phyloP scores from a whole-genome alignment of 2,797 vertebrate genomes.

The Danio albolineatus region DNA sequence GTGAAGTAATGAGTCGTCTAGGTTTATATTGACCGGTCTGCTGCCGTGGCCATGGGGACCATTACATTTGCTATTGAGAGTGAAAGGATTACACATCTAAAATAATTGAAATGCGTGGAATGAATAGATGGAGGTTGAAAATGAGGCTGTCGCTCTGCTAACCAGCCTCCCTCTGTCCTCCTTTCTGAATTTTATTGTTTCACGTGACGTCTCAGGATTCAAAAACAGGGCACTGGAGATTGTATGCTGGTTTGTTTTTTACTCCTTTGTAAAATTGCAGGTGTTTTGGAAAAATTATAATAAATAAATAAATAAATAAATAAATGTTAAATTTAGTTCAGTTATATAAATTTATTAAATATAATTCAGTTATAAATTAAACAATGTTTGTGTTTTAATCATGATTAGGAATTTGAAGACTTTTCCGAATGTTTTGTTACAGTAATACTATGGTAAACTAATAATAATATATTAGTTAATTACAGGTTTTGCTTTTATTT shows the following conservation, averaged over 20 bases:
- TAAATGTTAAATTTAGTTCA: too few relatives aligned
- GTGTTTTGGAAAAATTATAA: slow-evolving; percentile 18
- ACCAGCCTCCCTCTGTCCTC: slow-evolving; percentile 7
- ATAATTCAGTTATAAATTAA: too few relatives aligned
- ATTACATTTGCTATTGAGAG: slow-evolving; percentile 85
- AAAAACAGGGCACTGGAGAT: neutral
- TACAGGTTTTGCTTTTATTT: too few relatives aligned
- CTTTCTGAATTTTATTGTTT: slow-evolving; percentile 43
- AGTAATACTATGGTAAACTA: too few relatives aligned
- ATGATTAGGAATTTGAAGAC: too few relatives aligned
- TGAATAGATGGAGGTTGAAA: slow-evolving; percentile 80
- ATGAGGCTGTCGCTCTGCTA: slow-evolving; percentile 59
- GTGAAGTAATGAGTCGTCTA: slow-evolving; percentile 86
- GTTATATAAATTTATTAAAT: too few relatives aligned
- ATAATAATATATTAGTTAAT: too few relatives aligned
- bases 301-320: too few relatives aligned
- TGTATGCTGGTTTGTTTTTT: neutral
- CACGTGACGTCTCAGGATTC: slow-evolving; percentile 1
- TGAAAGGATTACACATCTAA: slow-evolving; percentile 83
- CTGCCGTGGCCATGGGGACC: slow-evolving; percentile 80
- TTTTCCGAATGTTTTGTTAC: too few relatives aligned
- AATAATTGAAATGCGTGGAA: slow-evolving; percentile 84
- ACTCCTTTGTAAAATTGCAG: neutral
- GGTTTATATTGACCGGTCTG: slow-evolving; percentile 88
- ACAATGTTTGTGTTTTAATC: too few relatives aligned